phyloP scores from a whole-genome alignment of 2,113 vertebrate species.

The Danionella cerebrum region DNA sequence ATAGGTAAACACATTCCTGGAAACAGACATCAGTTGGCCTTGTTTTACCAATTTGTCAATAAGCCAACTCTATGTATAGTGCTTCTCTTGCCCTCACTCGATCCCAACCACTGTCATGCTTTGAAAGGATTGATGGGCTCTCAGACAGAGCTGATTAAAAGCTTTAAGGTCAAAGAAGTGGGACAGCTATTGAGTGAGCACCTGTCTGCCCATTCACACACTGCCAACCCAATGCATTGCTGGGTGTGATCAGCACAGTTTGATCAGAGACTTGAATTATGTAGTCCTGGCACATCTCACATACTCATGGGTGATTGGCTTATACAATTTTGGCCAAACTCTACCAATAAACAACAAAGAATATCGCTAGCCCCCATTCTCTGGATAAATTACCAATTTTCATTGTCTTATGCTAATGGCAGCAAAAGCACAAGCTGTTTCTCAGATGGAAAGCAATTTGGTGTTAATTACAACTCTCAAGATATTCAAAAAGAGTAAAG shows the following conservation, averaged over 20 bases:
- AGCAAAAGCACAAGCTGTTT: background rate
- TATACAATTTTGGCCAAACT: background rate
- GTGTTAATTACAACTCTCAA: background rate
- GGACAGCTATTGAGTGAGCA: conserved; percentile 63
- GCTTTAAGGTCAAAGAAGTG: conserved; percentile 67
- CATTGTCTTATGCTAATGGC: background rate
- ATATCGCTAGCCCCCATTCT: background rate
- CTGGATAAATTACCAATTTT: too few species aligned
- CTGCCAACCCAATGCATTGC: conserved; percentile 28
- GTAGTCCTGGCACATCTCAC: background rate
- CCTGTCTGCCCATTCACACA: conserved; percentile 51
- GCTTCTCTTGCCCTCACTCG: background rate
- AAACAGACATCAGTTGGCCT: background rate
- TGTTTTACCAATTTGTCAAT: background rate
- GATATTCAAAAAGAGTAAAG: background rate
- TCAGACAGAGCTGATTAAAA: conserved; percentile 68
- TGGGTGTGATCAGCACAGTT: conserved; percentile 50
- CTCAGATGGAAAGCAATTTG: background rate
- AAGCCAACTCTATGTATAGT: background rate
- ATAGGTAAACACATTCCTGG: background rate
- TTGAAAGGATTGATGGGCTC: conserved; percentile 67
- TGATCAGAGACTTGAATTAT: conserved; percentile 62
- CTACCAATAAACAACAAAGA: too few species aligned
- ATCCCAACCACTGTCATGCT: conserved; percentile 42
- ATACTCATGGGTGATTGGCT: background rate